Conservation (phyloP, 2,888 invertebrate species). For the Rhimphoctona megacephalus region DNA sequence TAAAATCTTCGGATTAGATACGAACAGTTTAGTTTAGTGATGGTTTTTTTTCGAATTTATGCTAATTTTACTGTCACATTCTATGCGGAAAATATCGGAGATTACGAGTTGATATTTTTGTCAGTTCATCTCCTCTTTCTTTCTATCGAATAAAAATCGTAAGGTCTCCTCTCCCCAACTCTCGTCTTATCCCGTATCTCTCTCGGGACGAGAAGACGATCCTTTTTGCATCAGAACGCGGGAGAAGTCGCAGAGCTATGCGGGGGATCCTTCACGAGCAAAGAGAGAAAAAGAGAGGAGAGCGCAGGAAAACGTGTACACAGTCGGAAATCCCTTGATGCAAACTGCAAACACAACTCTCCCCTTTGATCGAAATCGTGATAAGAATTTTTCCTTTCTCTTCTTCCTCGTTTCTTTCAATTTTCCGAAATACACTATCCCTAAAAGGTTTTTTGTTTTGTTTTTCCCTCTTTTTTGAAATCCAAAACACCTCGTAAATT, state of each 20-base stretch:
- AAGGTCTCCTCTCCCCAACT: neutral
- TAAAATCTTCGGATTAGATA: no score
- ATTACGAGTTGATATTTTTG: neutral
- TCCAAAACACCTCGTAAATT: neutral
- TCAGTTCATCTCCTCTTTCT: neutral
- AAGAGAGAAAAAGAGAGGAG: neutral
- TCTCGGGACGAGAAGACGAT: slow-evolving; percentile 27
- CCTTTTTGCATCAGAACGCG: slow-evolving; percentile 26
- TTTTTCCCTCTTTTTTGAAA: neutral
- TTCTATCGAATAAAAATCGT: neutral
- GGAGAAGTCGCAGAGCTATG: slow-evolving; percentile 5
- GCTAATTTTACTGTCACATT: neutral
- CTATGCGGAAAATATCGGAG: neutral
- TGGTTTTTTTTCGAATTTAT: neutral
- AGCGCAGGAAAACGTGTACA: neutral
- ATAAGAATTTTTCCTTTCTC: slow-evolving; percentile 22
- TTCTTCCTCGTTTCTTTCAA: neutral
- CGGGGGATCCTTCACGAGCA: slow-evolving; percentile 5
- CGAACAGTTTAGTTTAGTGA: no score
- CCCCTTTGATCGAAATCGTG: slow-evolving; percentile 34
- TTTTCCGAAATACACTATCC: neutral
- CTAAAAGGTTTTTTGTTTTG: neutral
- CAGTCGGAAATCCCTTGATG: slow-evolving; percentile 25
- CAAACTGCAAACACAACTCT: slow-evolving; percentile 41
- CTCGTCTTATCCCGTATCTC: slow-evolving; percentile 30